phyloP scores from a whole-genome alignment of 2,797 vertebrate species.

The Bryconaethiops microstoma region DNA sequence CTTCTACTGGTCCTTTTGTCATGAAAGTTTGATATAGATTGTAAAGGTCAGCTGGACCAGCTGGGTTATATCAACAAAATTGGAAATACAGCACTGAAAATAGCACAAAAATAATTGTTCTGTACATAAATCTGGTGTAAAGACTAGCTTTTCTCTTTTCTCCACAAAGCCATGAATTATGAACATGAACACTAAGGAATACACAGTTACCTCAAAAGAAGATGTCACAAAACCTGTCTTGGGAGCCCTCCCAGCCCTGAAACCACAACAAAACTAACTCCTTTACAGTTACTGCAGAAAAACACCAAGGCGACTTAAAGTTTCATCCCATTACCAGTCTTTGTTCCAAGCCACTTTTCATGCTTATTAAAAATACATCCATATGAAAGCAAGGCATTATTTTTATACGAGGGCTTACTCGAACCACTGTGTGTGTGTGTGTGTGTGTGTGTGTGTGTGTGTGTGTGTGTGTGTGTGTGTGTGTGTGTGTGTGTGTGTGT shows the following conservation, averaged over 20 bases:
- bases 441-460: background rate
- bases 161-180: background rate
- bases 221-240: background rate
- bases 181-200: background rate
- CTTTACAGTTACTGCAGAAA: conserved; percentile 38
- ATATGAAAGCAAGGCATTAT: conserved; percentile 38
- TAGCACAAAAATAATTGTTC: no score
- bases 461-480: background rate
- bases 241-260: background rate
- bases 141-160: background rate
- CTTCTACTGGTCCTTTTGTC: no score
- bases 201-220: background rate
- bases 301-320: conserved; percentile 35
- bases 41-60: no score
- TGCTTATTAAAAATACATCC: conserved; percentile 47
- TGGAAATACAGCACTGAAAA: no score
- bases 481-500: conserved; percentile 4
- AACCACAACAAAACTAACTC: conserved; percentile 33
- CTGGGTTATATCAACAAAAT: no score
- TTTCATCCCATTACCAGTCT: conserved; percentile 34
- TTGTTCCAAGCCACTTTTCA: conserved; percentile 35
- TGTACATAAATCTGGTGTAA: no score
- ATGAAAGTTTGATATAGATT: no score
- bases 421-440: background rate
- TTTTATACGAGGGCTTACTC: conserved; percentile 41